phyloP scores from a whole-genome alignment of 2,113 vertebrate genomes.

The Geothlypis trichas region DNA sequence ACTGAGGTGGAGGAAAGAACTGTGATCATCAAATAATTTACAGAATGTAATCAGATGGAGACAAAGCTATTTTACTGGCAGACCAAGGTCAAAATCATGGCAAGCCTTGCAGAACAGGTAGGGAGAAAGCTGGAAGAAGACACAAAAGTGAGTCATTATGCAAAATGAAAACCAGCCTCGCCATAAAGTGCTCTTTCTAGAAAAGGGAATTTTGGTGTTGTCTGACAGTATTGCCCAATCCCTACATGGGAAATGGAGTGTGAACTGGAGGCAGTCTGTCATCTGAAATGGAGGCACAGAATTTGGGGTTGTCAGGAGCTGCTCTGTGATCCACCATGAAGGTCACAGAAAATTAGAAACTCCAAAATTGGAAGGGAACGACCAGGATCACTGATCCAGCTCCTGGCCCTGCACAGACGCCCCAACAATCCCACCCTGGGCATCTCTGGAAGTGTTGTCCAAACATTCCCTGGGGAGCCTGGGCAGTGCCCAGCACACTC shows the following conservation, averaged over 20 bases:
- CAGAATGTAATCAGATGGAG: not conserved
- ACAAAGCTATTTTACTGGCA: not conserved
- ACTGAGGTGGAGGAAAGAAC: not conserved
- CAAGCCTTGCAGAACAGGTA: not conserved
- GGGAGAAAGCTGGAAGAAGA: not conserved
- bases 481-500: not conserved
- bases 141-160: not conserved
- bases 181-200: not conserved
- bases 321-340: not conserved
- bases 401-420: rapidly evolving
- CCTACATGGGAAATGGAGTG: rapidly evolving
- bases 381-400: not conserved
- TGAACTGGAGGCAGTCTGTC: not conserved
- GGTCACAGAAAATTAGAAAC: not conserved
- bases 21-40: not conserved
- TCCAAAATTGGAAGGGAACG: rapidly evolving
- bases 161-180: not conserved
- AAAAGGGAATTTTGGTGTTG: not conserved
- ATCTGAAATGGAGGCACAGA: not conserved
- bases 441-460: rapidly evolving
- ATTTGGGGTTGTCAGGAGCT: not conserved
- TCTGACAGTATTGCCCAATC: not conserved
- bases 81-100: not conserved
- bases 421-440: not conserved
- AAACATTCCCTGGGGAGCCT: not conserved